Base-by-base conservation (phyloP, 2,888 invertebrate genomes). In the Stenolophus ochropezus region DNA sequence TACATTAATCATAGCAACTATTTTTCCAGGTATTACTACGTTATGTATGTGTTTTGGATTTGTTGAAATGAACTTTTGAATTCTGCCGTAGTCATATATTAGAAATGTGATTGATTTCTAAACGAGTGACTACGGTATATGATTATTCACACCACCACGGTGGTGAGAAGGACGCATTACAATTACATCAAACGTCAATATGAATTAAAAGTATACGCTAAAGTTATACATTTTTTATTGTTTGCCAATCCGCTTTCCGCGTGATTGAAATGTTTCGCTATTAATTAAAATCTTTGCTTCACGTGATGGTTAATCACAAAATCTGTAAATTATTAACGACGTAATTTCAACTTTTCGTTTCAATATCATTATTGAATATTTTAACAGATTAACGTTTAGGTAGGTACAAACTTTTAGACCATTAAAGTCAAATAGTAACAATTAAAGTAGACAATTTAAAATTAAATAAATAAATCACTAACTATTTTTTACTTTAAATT, bases 21-120 rank as follows among this genome's bases (percentile, higher is more conserved):
- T n/a, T n/a, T n/a, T n/a, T n/a, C n/a, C n/a, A n/a, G n/a, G n/a
- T n/a, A n/a, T n/a, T n/a, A n/a, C n/a, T n/a, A n/a, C n/a, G n/a
- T n/a, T n/a, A n/a, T n/a, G n/a, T n/a, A n/a, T n/a, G n/a, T n/a
- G n/a, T n/a, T n/a, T n/a, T n/a, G n/a, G n/a, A n/a, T n/a, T n/a
- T n/a, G n/a, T n/a, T n/a, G n/a, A n/a, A n/a, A n/a, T n/a, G n/a
- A n/a, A n/a, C n/a, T n/a, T n/a, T n/a, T n/a, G n/a, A n/a, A n/a
- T n/a, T n/a, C n/a, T n/a, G n/a, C n/a, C n/a, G n/a, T n/a, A n/a
- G n/a, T n/a, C n/a, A n/a, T n/a, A n/a, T n/a, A n/a, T n/a, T n/a
- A n/a, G n/a, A n/a, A n/a, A n/a, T n/a, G n/a, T 71, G 71, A 71
- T 73, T 73, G 49, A 73, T 73, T 73, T 73, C 21, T 23, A 49